Base-by-base conservation (phyloP, 1,140 invertebrate genomes). In the Nephila pilipes region DNA sequence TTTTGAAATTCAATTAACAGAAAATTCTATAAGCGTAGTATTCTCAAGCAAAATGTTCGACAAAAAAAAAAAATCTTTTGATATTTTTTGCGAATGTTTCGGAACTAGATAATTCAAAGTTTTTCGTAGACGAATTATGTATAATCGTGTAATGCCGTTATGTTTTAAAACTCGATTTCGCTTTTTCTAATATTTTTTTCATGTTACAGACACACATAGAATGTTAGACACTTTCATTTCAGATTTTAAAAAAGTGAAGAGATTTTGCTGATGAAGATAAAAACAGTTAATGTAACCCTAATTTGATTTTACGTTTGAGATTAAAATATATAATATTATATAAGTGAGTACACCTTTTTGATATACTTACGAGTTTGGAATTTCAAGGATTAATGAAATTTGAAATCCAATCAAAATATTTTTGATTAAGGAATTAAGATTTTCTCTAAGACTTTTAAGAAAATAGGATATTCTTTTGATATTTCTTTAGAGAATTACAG, bases 1-100 rank as follows among this genome's bases (percentile, higher is more conserved):
- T 75, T 75, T n/a, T 36, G 80, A 54, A 81, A 81, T 81, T 81
- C 80, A 81, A 81, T 81, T 81, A 81, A 81, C 32, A 29, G 5
- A 3, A 29, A 32, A 75, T 75, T 16, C 14, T 32, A 32, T 10
- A 75, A 75, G 69, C 16, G 14, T 14, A 6, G 69, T 4, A 18
- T 75, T 75, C 32, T 32, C 36, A 36, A n/a, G n/a, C 12, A 46
- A 10, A 46, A 46, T 1, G 12, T 16, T 32, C 20, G n/a, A 65
- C 22, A 65, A 29, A 65, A 65, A 65, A 14, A 12, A 32, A 18
- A 5, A 14, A 6, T 32, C 2, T 32, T 32, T 75, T 75, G n/a
- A n/a, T n/a, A n/a, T 18, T 29, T 65, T 36, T 75, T 36, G 25
- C 16, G 12, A 4, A 36, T 8, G 22, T 25, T 8, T 25, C 29